Evolutionary conservation across 2,888 invertebrate species (phyloP).

Genomic region (Andrena camellia): DNA sequence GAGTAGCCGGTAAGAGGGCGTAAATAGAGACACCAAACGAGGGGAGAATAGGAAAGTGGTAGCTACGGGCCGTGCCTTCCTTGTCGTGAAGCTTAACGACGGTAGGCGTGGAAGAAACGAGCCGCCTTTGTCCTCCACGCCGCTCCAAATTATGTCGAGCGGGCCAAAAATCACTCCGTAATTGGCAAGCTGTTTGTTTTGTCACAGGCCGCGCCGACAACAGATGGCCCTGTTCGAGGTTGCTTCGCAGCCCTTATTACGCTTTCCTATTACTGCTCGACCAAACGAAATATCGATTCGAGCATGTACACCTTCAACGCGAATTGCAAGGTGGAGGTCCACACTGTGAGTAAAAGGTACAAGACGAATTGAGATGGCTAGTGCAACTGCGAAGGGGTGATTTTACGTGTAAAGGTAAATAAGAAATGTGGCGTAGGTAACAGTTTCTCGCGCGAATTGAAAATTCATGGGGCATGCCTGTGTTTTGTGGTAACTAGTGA

Average conservation of each 20-base stretch:
- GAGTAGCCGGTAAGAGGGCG: slow-evolving; percentile 54
- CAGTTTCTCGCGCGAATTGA: too few species aligned
- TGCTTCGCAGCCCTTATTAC: slow-evolving; percentile 60
- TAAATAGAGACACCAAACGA: slow-evolving; percentile 76
- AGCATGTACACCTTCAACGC: slow-evolving; percentile 16
- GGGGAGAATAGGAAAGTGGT: slow-evolving; percentile 64
- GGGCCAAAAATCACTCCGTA: slow-evolving; percentile 78
- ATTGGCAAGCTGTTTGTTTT: slow-evolving; percentile 84
- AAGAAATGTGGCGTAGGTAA: too few species aligned
- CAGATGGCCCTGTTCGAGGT: slow-evolving; percentile 73
- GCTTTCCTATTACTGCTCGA: slow-evolving; percentile 61
- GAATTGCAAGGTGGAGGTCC: slow-evolving; percentile 7
- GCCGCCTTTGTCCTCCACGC: slow-evolving; percentile 76
- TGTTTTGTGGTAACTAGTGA: too few species aligned
- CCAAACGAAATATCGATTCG: slow-evolving; percentile 59
- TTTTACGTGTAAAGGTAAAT: too few species aligned
- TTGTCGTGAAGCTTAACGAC: slow-evolving; percentile 69
- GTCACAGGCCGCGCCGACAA: slow-evolving; percentile 77
- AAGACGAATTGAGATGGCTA: too few species aligned
- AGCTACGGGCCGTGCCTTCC: slow-evolving; percentile 49
- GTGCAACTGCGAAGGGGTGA: too few species aligned
- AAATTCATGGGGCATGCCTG: too few species aligned
- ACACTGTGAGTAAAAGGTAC: neutral
- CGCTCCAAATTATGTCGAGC: slow-evolving; percentile 78
- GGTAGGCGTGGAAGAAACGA: slow-evolving; percentile 71